A percentile compares a stretch with the other conserved stretches of the same genome.
These are phyloP conservation scores for Conops quadrifasciatus DNA, from an alignment of 2,888 invertebrate species.

Conservation along the genomic window DNA sequence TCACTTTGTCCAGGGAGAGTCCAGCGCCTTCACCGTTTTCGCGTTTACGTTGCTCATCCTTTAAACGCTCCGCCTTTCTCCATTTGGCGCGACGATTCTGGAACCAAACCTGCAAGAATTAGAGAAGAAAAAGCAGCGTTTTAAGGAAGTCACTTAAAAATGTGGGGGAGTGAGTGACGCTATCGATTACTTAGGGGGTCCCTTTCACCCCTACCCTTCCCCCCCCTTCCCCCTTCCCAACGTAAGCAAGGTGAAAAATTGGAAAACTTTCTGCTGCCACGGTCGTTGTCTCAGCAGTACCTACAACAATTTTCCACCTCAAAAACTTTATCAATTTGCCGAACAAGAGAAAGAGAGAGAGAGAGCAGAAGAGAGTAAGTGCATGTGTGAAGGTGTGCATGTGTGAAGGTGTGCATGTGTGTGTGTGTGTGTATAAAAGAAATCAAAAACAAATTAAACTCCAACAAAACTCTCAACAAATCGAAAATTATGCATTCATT, in stretches of 20 bases:
- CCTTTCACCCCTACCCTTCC: not conserved
- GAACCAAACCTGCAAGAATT: constrained; percentile 81
- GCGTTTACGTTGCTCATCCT: constrained; percentile 88
- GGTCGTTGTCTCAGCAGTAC: not conserved
- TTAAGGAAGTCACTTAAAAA: not conserved
- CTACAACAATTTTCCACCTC: constrained; percentile 57
- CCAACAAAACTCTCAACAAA: constrained; percentile 28
- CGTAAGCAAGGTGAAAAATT: constrained; percentile 54
- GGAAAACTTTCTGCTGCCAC: constrained; percentile 51
- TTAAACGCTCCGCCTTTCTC: constrained; percentile 90
- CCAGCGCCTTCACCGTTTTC: constrained; percentile 73
- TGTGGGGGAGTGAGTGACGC: constrained; percentile 16
- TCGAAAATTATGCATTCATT: constrained; percentile 4
- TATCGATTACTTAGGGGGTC: no score
- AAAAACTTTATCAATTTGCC: constrained; percentile 59
- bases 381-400: constrained; percentile 29
- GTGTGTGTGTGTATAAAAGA: constrained; percentile 18
- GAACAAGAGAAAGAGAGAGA: not conserved
- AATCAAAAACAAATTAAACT: constrained; percentile 37
- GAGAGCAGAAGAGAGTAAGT: not conserved
- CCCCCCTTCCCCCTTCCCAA: constrained; percentile 37
- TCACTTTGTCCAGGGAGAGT: constrained; percentile 69
- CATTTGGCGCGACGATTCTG: constrained; percentile 93
- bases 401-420: constrained; percentile 8
- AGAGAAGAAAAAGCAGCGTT: constrained; percentile 6